Conservation (phyloP, 2,888 invertebrate genomes). For the Tribolium freemani region DNA sequence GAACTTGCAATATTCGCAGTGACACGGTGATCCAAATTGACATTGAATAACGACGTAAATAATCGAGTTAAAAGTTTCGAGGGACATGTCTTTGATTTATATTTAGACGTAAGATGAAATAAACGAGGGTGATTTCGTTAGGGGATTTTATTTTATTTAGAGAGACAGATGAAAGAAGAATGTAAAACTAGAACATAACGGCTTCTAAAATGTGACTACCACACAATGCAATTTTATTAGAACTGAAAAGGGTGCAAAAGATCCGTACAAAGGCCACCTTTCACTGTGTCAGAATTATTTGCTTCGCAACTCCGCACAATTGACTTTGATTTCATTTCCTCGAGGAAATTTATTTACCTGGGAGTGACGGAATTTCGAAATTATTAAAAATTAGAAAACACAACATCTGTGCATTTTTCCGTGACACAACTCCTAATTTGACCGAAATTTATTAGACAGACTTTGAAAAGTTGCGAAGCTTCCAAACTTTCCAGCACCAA, state of each 20-base stretch:
- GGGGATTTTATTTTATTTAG: background rate
- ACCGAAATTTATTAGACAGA: background rate
- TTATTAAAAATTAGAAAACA: background rate
- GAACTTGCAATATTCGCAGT: background rate
- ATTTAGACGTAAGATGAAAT: background rate
- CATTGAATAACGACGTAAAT: background rate
- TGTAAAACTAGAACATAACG: background rate
- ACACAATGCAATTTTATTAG: slow-evolving; percentile 15
- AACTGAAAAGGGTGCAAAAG: background rate
- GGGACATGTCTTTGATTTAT: background rate
- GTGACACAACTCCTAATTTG: background rate
- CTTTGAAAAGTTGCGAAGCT: background rate
- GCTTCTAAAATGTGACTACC: background rate
- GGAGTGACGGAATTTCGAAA: background rate
- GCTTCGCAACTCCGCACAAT: background rate
- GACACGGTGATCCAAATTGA: background rate
- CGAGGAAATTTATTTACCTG: background rate
- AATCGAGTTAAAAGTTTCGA: background rate
- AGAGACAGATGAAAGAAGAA: background rate
- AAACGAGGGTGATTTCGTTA: background rate
- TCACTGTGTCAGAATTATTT: background rate
- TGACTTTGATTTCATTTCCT: background rate
- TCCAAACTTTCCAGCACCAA: background rate
- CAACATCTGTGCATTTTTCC: background rate
- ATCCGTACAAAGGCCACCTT: background rate